A percentile compares a stretch with the other conserved stretches of the same genome.
These are phyloP conservation scores for Tiliacea citrago DNA, from an alignment of 2,888 invertebrate genomes.

Conservation along the genomic window DNA sequence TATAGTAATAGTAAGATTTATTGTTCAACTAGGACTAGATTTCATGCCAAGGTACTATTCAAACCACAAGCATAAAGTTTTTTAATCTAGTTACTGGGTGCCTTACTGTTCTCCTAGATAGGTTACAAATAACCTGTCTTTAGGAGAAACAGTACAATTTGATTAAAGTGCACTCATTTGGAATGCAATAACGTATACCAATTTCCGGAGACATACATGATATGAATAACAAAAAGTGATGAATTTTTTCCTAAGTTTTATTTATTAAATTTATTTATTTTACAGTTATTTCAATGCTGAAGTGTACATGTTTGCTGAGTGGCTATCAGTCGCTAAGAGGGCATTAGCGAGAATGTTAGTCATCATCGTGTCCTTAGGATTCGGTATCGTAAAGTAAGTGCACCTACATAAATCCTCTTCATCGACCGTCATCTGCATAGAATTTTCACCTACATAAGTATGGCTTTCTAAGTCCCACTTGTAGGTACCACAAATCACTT, in stretches of 20 bases:
- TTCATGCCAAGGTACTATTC: too few relatives aligned
- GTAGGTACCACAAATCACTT: too few relatives aligned
- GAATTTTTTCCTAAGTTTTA: not conserved
- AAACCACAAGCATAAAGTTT: too few relatives aligned
- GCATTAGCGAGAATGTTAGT: slow-evolving; percentile 98
- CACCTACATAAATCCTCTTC: not conserved
- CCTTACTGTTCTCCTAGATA: too few relatives aligned
- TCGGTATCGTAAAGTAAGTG: slow-evolving; percentile 97
- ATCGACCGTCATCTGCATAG: too few relatives aligned
- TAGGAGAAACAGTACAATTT: too few relatives aligned
- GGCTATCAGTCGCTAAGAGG: slow-evolving; percentile 97
- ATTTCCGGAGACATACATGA: not conserved
- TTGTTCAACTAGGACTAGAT: too few relatives aligned
- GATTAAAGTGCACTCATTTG: not conserved
- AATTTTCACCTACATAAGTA: not conserved
- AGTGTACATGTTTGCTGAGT: slow-evolving; percentile 96
- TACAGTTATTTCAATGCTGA: slow-evolving; percentile 82
- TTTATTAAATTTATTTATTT: slow-evolving; percentile 12
- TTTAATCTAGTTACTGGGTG: too few relatives aligned
- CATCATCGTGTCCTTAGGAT: slow-evolving; percentile 98
- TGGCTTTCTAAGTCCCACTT: not conserved
- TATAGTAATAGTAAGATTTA: not conserved
- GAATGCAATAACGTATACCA: not conserved
- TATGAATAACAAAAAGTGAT: not conserved
- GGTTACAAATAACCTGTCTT: too few relatives aligned